Conservation (phyloP, 1,140 invertebrate species). For the Drosophila ananassae region DNA sequence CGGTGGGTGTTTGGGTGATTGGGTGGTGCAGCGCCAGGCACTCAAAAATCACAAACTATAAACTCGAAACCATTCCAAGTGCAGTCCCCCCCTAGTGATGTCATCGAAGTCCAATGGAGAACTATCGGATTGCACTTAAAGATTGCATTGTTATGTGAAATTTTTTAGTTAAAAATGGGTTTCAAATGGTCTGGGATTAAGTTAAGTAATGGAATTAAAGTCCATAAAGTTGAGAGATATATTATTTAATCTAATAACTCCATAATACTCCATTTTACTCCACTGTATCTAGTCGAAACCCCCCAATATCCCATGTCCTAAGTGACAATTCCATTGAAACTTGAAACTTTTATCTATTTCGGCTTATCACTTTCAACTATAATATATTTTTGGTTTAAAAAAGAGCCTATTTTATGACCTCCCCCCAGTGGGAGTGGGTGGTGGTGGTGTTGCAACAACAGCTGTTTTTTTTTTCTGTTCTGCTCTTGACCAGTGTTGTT, state of each 20-base stretch:
- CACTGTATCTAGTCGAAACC: no score
- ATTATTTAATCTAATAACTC: no score
- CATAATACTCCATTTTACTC: no score
- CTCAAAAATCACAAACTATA: constrained; percentile 25
- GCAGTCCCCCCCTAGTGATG: constrained; percentile 34
- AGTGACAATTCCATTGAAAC: no score
- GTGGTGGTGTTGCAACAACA: constrained; percentile 20
- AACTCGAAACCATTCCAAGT: constrained; percentile 27
- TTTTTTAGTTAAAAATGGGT: no score
- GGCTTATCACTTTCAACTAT: no score
- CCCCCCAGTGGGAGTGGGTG: neutral
- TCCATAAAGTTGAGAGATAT: no score
- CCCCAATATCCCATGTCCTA: no score
- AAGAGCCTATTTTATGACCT: constrained; percentile 44
- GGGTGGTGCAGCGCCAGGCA: constrained; percentile 17
- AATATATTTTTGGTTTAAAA: no score
- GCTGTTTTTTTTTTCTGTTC: constrained; percentile 30
- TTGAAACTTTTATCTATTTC: no score
- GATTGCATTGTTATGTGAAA: constrained; percentile 12
- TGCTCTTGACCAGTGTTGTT: constrained; percentile 49
- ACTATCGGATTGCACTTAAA: constrained; percentile 37
- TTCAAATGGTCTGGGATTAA: neutral
- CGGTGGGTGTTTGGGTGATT: neutral
- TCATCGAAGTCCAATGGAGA: constrained; percentile 28
- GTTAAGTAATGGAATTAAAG: no score